phyloP scores from a whole-genome alignment of 2,888 invertebrate species.

The Therioaphis trifolii region DNA sequence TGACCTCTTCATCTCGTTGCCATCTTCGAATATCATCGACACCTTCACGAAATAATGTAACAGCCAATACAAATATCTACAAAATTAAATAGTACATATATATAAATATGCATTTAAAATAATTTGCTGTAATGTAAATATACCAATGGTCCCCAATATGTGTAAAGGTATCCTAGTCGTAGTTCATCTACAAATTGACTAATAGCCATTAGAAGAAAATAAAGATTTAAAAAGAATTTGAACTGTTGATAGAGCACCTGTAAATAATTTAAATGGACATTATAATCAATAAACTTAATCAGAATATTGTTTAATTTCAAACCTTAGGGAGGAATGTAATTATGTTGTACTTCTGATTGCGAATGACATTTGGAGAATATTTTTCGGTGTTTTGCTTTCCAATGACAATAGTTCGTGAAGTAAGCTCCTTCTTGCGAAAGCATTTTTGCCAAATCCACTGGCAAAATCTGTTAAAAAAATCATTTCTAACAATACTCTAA shows the following conservation, averaged over 20 bases:
- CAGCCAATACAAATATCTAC: constrained; percentile 91
- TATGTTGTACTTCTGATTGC: constrained; percentile 98
- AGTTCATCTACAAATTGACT: constrained; percentile 98
- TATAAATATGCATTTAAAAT: neutral
- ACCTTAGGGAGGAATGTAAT: constrained; percentile 86
- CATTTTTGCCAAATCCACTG: constrained; percentile 80
- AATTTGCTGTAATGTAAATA: constrained; percentile 67
- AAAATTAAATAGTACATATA: constrained; percentile 64
- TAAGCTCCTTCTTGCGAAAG: constrained; percentile 79
- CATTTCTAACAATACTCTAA: constrained; percentile 7
- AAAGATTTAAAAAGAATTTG: constrained; percentile 97
- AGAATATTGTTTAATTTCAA: constrained; percentile 58
- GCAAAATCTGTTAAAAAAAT: constrained; percentile 76
- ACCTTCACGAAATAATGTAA: constrained; percentile 96
- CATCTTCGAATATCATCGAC: constrained; percentile 94
- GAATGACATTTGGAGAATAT: constrained; percentile 94
- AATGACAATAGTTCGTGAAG: constrained; percentile 81
- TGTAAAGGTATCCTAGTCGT: constrained; percentile 96
- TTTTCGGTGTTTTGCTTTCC: constrained; percentile 83
- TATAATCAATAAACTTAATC: neutral
- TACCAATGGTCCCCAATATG: constrained; percentile 98
- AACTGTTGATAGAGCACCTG: constrained; percentile 98
- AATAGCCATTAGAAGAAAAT: constrained; percentile 97
- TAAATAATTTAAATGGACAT: constrained; percentile 66
- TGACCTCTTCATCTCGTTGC: constrained; percentile 95